Evolutionary conservation across 2,888 invertebrate species (phyloP), one percentile per base, ranked within the genome.

Genomic region (Lordiphosa andalusiaca): DNA sequence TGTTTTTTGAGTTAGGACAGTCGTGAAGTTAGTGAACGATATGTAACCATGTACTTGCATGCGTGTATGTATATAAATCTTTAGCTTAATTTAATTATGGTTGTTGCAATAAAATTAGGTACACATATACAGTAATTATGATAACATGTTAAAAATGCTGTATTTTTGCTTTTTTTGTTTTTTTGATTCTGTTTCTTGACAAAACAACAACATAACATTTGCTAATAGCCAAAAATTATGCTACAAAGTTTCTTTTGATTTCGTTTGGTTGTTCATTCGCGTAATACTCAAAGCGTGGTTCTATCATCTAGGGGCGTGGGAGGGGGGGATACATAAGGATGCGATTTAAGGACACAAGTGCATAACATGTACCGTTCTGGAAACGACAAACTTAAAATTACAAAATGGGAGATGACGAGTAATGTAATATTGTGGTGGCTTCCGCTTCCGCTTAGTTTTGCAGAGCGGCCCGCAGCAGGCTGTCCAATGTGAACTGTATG

Each of bases 381-480:
- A 33, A 25, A 56, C 44, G 46, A 49, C 51, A 35, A 42, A 23
- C 39, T 19, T 4, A 49, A 46, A 37, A 19, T 44, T 47, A 38
- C 9, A 41, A 42, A 19, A 30, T 30, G 41, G 44, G 12, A 21
- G 16, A 47, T 59, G 16, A 23, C 44, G 35, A 47, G 35, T 51
- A 41, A 50, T 23, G 30, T 60, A 39, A 36, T 38, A 30, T 36
- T 9, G 41, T 19, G 19, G 49, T 52, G 54, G 44, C 41, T 36
- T 40, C 49, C 36, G 30, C 42, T 58, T 49, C 41, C 47, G 23
- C n/a, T 72, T 63, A 81, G 66, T 81, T 84, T 36, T 82, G 85
- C 49, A 82, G 53, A 12, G 81, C 85, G n/a, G 81, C 81, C 25
- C 81, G 85, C 47, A 82, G 58, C 48, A 82, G 58, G 57, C 81